phyloP scores from a whole-genome alignment of 2,797 vertebrate genomes.

The Rhinichthys osculus region DNA sequence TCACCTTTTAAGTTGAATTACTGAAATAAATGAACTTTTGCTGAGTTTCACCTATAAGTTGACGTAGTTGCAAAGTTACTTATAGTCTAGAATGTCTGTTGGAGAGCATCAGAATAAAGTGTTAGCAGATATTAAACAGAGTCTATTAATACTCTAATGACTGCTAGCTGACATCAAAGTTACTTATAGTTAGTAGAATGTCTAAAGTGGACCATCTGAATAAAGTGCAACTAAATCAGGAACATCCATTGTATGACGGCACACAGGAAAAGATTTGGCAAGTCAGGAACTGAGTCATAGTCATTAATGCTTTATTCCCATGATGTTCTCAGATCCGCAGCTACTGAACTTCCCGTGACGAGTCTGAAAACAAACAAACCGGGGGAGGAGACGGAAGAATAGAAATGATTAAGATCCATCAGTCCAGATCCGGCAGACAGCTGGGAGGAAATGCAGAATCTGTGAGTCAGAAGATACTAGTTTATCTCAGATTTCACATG shows the following conservation, averaged over 20 bases:
- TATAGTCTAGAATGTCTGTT: no score
- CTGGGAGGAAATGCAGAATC: conserved; percentile 26
- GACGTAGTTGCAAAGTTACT: neutral
- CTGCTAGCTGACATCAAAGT: no score
- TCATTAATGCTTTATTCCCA: conserved; percentile 51
- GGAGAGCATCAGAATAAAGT: no score
- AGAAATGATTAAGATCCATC: conserved; percentile 18
- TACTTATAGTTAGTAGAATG: neutral
- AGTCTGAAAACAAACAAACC: conserved; percentile 3
- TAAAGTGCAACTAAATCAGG: neutral
- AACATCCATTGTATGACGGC: neutral
- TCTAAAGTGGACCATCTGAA: neutral
- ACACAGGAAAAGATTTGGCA: conserved; percentile 6
- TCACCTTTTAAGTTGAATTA: no score
- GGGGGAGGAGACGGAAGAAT: neutral
- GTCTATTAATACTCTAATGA: no score
- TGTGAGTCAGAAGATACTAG: neutral
- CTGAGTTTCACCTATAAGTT: no score
- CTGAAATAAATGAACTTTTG: no score
- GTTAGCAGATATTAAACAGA: no score
- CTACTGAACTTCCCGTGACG: conserved; percentile 1
- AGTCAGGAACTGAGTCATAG: conserved; percentile 9
- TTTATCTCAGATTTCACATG: neutral
- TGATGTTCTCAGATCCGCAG: conserved; percentile 14
- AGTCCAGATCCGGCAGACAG: neutral